phyloP scores from a whole-genome alignment of 2,113 vertebrate species.

The Elachura formosa region DNA sequence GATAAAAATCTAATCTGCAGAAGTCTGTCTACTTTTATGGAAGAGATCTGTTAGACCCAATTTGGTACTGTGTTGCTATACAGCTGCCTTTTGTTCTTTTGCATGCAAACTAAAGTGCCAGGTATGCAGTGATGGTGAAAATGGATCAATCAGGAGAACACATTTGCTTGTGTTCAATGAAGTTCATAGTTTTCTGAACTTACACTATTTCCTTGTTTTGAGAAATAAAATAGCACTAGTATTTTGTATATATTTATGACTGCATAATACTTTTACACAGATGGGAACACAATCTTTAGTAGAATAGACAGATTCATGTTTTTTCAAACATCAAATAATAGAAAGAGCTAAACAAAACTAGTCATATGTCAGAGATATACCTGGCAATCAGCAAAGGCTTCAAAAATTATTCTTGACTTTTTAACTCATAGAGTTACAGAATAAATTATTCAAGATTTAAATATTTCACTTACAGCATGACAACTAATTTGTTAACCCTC shows the following conservation, averaged over 20 bases:
- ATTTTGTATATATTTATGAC: neutral
- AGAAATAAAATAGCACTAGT: neutral
- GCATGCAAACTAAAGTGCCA: neutral
- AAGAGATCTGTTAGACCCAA: neutral
- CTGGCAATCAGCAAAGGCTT: neutral
- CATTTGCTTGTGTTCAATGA: neutral
- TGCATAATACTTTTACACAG: neutral
- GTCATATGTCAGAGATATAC: neutral
- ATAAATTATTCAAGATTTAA: neutral
- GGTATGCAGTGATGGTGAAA: neutral
- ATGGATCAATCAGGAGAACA: neutral
- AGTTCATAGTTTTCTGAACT: neutral
- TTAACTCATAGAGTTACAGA: neutral
- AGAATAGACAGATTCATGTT: fast-evolving
- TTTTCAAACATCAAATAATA: neutral
- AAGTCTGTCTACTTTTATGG: neutral
- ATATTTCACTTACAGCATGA: neutral
- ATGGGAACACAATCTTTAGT: neutral
- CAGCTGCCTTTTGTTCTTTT: neutral
- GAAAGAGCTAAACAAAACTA: neutral
- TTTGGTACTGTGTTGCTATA: neutral
- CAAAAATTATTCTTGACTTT: neutral
- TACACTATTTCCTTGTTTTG: neutral
- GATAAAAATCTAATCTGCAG: neutral
- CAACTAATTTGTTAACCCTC: neutral